Conservation (phyloP, 1,140 invertebrate genomes). For the Drosophila seguyi region DNA sequence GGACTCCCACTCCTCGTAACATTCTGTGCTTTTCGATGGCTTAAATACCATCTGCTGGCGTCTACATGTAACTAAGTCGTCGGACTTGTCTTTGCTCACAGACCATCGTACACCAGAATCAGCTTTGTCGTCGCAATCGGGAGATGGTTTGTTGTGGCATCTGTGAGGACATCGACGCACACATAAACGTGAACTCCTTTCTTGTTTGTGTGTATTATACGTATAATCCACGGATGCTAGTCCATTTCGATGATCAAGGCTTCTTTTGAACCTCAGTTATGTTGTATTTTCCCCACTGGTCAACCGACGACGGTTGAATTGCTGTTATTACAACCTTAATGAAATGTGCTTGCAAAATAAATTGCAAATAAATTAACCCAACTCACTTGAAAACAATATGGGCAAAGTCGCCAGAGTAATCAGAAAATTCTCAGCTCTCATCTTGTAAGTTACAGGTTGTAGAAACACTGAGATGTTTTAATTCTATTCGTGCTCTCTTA, state of each 20-base stretch:
- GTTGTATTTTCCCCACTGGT: not conserved
- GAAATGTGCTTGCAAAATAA: not conserved
- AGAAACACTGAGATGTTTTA: not conserved
- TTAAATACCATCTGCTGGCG: not conserved
- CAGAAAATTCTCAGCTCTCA: not conserved
- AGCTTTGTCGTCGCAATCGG: not conserved
- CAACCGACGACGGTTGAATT: not conserved
- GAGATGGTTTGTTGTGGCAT: too few species aligned
- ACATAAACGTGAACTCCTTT: not conserved
- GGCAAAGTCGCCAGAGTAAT: not conserved
- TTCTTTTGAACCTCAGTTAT: not conserved
- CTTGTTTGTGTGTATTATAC: not conserved
- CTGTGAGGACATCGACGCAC: too few species aligned
- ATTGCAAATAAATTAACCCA: not conserved
- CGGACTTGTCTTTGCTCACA: not conserved
- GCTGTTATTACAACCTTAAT: not conserved
- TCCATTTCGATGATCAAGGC: not conserved
- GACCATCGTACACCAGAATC: not conserved
- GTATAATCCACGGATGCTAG: conserved; percentile 21
- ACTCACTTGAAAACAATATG: not conserved
- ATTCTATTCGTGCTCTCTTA: not conserved
- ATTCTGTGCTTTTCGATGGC: not conserved
- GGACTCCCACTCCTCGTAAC: not conserved
- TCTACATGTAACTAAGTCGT: too few species aligned
- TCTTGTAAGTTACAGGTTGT: not conserved